Evolutionary conservation across 2,888 invertebrate genomes (phyloP), one percentile per base, ranked within the genome.

Genomic region (Lucinisca nassula): DNA sequence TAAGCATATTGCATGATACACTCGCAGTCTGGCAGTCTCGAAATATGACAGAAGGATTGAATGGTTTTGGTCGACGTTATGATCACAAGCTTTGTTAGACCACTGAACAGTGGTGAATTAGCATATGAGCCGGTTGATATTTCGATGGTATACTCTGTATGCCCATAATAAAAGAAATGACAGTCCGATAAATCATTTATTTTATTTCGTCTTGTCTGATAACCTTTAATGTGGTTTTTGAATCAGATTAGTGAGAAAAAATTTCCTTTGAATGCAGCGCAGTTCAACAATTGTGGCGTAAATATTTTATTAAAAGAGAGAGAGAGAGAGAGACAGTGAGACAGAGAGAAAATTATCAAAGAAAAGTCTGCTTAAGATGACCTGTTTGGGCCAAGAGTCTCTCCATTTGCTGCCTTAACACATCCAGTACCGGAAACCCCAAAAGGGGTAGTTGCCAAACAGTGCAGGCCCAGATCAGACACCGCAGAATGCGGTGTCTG

Each of bases 141-240:
- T 61, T 67, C 1, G 67, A 67, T 67, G 67, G 35, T 67, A 67
- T 67, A 67, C 67, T 67, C 67, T 45, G 17, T 45, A 17, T 8
- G 45, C 67, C 24, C 58, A 58, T 35, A 67, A 67, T 67, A 67
- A 67, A 67, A 67, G 67, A 35, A 67, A 67, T 67, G 67, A 67
- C 67, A 67, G 30, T 6, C 30, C 21, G 67, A 67, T 67, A 67
- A 67, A 67, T 67, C 67, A 67, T n/a, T n/a, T 67, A 67, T 67
- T 67, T 67, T 67, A 67, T 67, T 67, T 35, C 17, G 27, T 67
- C 30, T 67, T 35, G 35, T 67, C 67, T 67, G 67, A 67, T 67
- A 67, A 67, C 67, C 61, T 67, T 30, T 67, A 67, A 67, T 67
- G 67, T 67, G 67, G 67, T 35, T 67, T 61, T 35, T 67, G 67